Evolutionary conservation across 2,113 vertebrate species (phyloP).

Genomic region (Limnothrissa miodon): DNA sequence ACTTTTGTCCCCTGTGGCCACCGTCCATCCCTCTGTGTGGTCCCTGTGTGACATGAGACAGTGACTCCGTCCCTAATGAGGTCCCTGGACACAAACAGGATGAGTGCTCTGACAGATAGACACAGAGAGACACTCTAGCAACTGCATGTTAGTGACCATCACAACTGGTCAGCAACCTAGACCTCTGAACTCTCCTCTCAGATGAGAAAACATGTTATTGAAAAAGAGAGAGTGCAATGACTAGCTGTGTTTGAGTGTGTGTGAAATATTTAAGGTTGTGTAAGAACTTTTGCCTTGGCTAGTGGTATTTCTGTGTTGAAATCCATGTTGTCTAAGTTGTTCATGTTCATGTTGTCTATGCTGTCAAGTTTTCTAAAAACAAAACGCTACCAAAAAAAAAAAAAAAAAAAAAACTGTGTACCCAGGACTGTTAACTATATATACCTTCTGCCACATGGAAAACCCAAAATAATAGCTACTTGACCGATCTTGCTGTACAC

Average conservation of each 20-base stretch:
- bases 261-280: neutral
- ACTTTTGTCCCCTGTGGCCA: slow-evolving; percentile 2
- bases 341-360: neutral
- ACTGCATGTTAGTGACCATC: neutral
- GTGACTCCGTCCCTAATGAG: slow-evolving; percentile 44
- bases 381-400: neutral
- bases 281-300: neutral
- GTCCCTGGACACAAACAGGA: slow-evolving; percentile 38
- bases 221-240: neutral
- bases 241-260: neutral
- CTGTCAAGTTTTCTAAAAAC: neutral
- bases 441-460: neutral
- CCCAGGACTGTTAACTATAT: neutral
- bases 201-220: neutral
- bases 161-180: neutral
- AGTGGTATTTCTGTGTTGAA: neutral
- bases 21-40: slow-evolving; percentile 3
- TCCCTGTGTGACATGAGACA: slow-evolving; percentile 34
- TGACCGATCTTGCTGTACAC: neutral
- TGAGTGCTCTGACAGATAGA: slow-evolving; percentile 9
- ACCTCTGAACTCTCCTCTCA: neutral
- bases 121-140: neutral
- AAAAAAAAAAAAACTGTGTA: neutral
- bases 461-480: neutral
- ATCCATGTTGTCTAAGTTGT: neutral